Percentiles rank a stretch among this genome's conserved stretches.
Evolutionary conservation across 2,113 vertebrate genomes (phyloP).

Genomic region (Lagopus muta): DNA sequence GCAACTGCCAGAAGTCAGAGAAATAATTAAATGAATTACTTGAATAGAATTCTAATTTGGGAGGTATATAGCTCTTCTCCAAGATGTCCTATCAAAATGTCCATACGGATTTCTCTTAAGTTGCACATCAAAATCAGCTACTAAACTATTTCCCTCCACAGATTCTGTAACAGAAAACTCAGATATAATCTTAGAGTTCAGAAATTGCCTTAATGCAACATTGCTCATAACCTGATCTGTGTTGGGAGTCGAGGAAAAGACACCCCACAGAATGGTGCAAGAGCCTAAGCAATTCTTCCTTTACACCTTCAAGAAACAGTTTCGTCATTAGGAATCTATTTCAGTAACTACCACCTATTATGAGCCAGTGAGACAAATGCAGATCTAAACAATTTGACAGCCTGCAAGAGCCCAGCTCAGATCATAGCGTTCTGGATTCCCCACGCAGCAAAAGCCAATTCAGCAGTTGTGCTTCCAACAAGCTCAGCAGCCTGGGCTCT

Average conservation of each 20-base stretch:
- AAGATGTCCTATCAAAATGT: not conserved
- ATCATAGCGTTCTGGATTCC: not conserved
- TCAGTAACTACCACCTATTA: not conserved
- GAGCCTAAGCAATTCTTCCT: not conserved
- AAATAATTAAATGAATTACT: constrained; percentile 13
- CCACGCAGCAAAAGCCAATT: accelerated
- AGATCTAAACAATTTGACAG: not conserved
- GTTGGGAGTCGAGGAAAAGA: not conserved
- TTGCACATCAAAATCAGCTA: not conserved
- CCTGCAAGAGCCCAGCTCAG: not conserved
- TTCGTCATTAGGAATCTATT: not conserved
- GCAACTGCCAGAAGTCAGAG: not conserved
- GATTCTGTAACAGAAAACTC: not conserved
- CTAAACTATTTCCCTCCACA: not conserved
- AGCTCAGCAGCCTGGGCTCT: not conserved
- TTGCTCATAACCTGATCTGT: not conserved
- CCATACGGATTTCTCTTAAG: not conserved
- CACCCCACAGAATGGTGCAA: not conserved
- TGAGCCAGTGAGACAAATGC: not conserved
- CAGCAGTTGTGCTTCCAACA: accelerated
- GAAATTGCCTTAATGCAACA: not conserved
- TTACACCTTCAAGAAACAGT: not conserved
- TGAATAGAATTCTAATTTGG: not conserved
- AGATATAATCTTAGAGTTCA: not conserved
- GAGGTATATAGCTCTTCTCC: not conserved